Evolutionary conservation across 2,888 invertebrate genomes (phyloP), one percentile per base, ranked within the genome.

Genomic region (Cerceris ruficornis): DNA sequence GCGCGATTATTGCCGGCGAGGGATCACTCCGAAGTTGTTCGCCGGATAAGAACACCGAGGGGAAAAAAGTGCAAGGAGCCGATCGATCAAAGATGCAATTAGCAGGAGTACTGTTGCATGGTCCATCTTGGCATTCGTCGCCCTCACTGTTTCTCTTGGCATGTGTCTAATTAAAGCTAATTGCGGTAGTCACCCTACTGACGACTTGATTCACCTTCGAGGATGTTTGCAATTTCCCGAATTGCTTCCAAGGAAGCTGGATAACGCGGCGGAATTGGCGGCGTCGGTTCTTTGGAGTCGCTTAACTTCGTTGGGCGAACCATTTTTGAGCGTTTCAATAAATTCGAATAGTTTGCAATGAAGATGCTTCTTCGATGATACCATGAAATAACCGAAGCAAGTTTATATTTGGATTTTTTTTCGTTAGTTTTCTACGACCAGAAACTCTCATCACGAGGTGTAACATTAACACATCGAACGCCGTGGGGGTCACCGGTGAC

Each of bases 51-150:
- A 76, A 83, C 49, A 43, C n/a, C 7, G 39, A 17, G 50, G 46
- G 49, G 52, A 81, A 76, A 77, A 69, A 75, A 64, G 68, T 52
- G 69, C 72, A 66, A 71, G 61, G 57, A 75, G 49, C 62, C 72
- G 79, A 85, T 76, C 81, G 82, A 81, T 81, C 80, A 72, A 70
- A 78, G 75, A 50, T 73, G 69, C 69, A 81, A 83, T 85, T 75
- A 83, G 65, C 60, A 43, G 39, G 65, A 68, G 65, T 49, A 15
- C 50, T 8, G 28, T 28, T 28, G 28, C 28, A 15, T 41, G 61
- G 61, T 17, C 66, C 60, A 65, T 59, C 52, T 69, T 67, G 65
- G 41, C 62, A 55, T 70, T 65, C 39, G 28, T 54, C 57, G 28
- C 57, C 57, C 15, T 41, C 28, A n/a, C 49, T 39, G 8, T 49